Evolutionary conservation across 2,113 vertebrate species (phyloP).

Genomic region (Pollimyrus isidori): DNA sequence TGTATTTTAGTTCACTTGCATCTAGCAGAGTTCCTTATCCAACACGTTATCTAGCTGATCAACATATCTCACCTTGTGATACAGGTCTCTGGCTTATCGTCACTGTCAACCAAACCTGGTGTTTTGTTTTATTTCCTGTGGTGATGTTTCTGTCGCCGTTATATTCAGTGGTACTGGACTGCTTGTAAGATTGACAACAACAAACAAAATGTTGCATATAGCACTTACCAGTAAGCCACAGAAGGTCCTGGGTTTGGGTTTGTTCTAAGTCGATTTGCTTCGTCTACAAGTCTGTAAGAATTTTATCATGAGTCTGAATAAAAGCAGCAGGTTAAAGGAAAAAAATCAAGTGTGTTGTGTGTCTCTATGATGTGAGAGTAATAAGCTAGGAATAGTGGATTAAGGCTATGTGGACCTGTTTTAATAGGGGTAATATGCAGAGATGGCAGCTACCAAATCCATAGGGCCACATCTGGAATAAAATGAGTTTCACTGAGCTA

Average conservation of each 20-base stretch:
- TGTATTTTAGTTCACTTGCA: not conserved
- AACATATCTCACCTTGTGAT: not conserved
- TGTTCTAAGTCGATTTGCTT: not conserved
- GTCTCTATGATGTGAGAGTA: not conserved
- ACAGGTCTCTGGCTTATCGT: not conserved
- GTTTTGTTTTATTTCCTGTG: not conserved
- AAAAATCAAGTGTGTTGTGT: not conserved
- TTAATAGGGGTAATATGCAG: not conserved
- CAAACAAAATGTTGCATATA: not conserved
- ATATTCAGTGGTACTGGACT: not conserved
- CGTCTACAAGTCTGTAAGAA: not conserved
- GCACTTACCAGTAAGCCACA: not conserved
- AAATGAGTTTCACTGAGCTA: not conserved
- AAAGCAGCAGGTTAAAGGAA: not conserved
- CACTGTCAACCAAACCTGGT: not conserved
- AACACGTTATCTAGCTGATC: not conserved
- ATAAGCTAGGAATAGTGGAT: not conserved
- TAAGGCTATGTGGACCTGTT: not conserved
- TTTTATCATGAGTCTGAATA: not conserved
- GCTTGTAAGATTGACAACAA: slow-evolving; percentile 4
- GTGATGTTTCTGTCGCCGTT: slow-evolving; percentile 1
- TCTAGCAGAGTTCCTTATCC: not conserved
- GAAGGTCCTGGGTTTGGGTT: not conserved
- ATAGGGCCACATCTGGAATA: not conserved
- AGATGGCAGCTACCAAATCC: not conserved